A percentile compares a stretch with the other conserved stretches of the same genome.
phyloP scores from a whole-genome alignment of 2,797 vertebrate species.

The Champsocephalus esox region DNA sequence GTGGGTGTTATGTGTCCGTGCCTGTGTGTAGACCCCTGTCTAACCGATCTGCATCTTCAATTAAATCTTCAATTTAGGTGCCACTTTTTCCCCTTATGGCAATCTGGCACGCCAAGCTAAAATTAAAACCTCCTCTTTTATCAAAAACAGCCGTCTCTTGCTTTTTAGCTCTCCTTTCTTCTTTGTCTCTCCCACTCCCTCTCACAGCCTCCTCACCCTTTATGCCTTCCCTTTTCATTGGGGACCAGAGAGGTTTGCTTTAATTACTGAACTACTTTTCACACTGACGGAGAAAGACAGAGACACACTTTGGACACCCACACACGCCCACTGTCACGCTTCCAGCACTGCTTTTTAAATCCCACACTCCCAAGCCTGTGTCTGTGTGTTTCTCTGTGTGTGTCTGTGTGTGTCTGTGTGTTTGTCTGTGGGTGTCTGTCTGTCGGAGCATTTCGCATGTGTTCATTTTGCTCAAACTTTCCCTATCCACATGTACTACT shows the following conservation, averaged over 20 bases:
- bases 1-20: background rate
- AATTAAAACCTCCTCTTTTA: conserved; percentile 70
- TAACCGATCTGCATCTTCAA: conserved; percentile 64
- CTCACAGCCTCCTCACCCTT: conserved; percentile 56
- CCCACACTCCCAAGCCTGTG: conserved; percentile 8
- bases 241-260: conserved; percentile 73
- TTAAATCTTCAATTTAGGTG: conserved; percentile 37
- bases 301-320: conserved; percentile 68
- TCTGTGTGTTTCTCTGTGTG: background rate
- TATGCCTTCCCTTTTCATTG: conserved; percentile 58
- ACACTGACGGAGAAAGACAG: conserved; percentile 62
- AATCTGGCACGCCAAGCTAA: conserved; percentile 61
- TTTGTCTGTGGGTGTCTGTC: background rate
- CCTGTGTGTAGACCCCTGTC: conserved; percentile 13
- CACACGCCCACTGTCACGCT: conserved; percentile 61
- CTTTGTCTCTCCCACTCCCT: conserved; percentile 59
- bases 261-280: conserved; percentile 82
- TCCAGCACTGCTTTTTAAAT: conserved; percentile 52
- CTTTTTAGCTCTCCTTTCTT: conserved; percentile 69
- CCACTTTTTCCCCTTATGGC: conserved; percentile 57
- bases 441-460: background rate
- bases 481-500: conserved; percentile 1
- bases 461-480: conserved; percentile 14
- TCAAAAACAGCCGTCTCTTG: conserved; percentile 66
- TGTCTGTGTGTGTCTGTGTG: background rate